phyloP scores from a whole-genome alignment of 2,797 vertebrate genomes.

The Oreochromis grahami region DNA sequence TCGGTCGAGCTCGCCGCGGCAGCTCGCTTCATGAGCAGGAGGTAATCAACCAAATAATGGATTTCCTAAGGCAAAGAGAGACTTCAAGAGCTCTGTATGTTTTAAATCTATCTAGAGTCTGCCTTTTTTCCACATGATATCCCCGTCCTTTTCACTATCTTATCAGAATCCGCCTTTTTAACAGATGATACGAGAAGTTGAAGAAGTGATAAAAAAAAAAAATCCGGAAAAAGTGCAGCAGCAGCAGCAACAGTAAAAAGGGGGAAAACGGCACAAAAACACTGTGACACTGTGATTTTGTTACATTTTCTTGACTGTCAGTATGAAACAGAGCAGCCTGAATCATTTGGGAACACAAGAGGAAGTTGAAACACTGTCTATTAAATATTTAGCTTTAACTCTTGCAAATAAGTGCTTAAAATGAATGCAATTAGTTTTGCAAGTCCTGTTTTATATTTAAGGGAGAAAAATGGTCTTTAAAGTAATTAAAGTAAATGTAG shows the following conservation, averaged over 20 bases:
- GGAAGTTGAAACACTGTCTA: background rate
- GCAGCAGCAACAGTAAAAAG: background rate
- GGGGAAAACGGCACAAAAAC: background rate
- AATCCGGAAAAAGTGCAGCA: background rate
- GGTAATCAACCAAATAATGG: slow-evolving; percentile 66
- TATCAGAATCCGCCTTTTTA: background rate
- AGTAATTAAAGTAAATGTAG: background rate
- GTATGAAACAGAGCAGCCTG: background rate
- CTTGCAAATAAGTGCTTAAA: background rate
- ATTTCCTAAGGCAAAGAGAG: slow-evolving; percentile 38
- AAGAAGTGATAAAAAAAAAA: background rate
- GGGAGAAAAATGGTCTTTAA: background rate
- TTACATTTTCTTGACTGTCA: background rate
- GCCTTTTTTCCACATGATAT: slow-evolving; percentile 1
- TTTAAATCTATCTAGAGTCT: slow-evolving; percentile 2
- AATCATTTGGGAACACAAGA: background rate
- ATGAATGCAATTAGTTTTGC: background rate
- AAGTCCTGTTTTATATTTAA: background rate
- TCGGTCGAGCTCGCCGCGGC: background rate
- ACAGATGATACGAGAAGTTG: background rate
- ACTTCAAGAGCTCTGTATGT: slow-evolving; percentile 6
- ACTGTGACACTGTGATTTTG: background rate
- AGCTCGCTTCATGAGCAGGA: slow-evolving; percentile 14
- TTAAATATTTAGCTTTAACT: background rate
- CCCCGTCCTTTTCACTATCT: background rate